Evolutionary conservation across 2,888 invertebrate species (phyloP), one percentile per base, ranked within the genome.

Genomic region (Drosophila kanekoi): DNA sequence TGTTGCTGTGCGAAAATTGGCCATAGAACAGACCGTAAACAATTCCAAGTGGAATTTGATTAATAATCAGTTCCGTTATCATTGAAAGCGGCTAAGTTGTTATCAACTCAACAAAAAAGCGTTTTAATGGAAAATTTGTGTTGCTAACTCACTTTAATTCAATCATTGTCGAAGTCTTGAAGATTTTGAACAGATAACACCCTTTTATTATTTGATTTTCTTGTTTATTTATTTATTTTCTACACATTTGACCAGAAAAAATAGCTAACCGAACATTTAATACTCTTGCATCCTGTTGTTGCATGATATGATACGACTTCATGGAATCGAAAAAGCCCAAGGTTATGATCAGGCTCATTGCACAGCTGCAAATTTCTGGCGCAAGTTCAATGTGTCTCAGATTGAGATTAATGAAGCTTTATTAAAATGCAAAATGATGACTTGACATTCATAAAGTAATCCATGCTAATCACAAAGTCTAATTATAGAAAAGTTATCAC

Each of bases 31-130:
- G 37, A 6, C 23, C 35, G 9, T 53, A 35, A 58, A 41, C n/a
- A 37, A 23, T 11, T 44, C n/a, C 23, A 18, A 32, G 13, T 51
- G 10, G 5, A n/a, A 49, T 63, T 44, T 10, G 9, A n/a, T 52
- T 4, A 16, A 41, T 28, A 54, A 65, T 56, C 64, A 58, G 33
- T 32, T 32, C 2, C n/a, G 18, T 54, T 49, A 71, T 70, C 53
- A 54, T 8, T 64, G 38, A 45, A 20, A 38, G 5, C 20, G 10
- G 14, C 23, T 11, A 49, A 63, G 13, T 48, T 49, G 63, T 63
- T 63, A 49, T 18, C 63, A 44, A 49, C 48, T 44, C 18, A 14
- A 32, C n/a, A 51, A 18, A 18, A 33, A 33, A 10, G 16, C 5
- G 20, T 16, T 9, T 37, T 2, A 18, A 28, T 32, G 16, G 16